Base-by-base conservation (phyloP, 2,888 invertebrate genomes). In the Seira sanloemensis region DNA sequence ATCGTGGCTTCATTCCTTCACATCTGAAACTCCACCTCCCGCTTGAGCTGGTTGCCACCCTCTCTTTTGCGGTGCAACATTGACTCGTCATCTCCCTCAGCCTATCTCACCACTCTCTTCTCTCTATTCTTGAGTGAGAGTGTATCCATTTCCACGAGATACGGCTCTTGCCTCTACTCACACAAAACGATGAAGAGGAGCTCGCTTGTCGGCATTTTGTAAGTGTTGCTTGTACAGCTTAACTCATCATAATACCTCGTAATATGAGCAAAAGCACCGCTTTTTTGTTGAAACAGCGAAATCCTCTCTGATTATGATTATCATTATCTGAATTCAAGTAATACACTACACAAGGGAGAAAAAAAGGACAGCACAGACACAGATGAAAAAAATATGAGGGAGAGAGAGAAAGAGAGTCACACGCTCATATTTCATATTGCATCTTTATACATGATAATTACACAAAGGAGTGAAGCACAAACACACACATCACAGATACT, bases 41-140 rank as follows among this genome's bases (percentile, higher is more conserved):
- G 26, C 77, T 26, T 71, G 71, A 78, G 66, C 21, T 73, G 26
- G 79, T 73, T 54, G 62, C 82, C 79, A 78, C 83, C 84, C 79
- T 66, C 78, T 83, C 85, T 85, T 86, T 85, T 79, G 86, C 81
- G 86, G 86, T 86, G 82, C 82, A 54, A 25, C 71, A 66, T 54
- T 77, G 21, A 76, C 82, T 80, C 71, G 82, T 69, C 81, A 69
- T 76, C 75, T 50, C 25, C 65, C n/a, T 19, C 23, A 62, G 76
- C 76, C 71, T 76, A 77, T 76, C 82, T 75, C 81, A n/a, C 75
- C 71, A 82, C 71, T 82, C 72, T 82, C 26, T 82, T 77, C 77
- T 75, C 82, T 77, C 71, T 72, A 27, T 12, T 37, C 37, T 37
- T 37, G 37, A 58, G 2, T 58, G 58, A 12, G n/a, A 58, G 58